Base-by-base conservation (phyloP, 2,888 invertebrate genomes). In the Meteorus colon region DNA sequence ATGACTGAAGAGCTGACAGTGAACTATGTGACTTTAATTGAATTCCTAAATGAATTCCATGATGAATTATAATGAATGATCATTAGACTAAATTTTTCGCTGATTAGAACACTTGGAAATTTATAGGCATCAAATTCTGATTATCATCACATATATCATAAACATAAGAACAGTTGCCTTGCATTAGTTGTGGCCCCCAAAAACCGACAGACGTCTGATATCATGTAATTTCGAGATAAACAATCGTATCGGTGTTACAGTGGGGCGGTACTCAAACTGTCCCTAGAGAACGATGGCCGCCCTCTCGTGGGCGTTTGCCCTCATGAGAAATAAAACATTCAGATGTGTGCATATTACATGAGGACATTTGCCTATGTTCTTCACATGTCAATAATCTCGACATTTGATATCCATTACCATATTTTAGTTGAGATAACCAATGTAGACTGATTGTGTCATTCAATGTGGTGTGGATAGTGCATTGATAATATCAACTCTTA, bases 291-390 rank as follows among this genome's bases (percentile, higher is more conserved):
- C 75, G 79, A 85, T 84, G 87, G 87, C 86, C 86, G 85, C 83
- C 69, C 84, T 81, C 82, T 84, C 77, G 77, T 79, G 86, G 86
- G 86, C 86, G 86, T 86, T 80, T 77, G 78, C 80, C 73, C 69
- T 51, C 69, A 70, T 51, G 69, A 59, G 69, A 70, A 59, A 70
- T 70, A 59, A 70, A 70, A 70, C 59, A 70, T 19, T 31, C 69
- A 69, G 14, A 69, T 70, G 59, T 59, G 59, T 51, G 27, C 41
- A 51, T 24, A 34, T 27, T 70, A 70, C 59, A 59, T 24, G 19
- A 8, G n/a, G 4, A 55, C n/a, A 55, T 19, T 55, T 41, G 12
- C 41, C 8, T 41, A 41, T 41, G 41, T 41, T 41, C 41, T 41
- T 41, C 2, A 68, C 51, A 55, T 48, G 31, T 69, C 34, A 27